A percentile compares a stretch with the other conserved stretches of the same genome.
Conservation (phyloP, 2,888 invertebrate species). For the Trachelus troglodyta region DNA sequence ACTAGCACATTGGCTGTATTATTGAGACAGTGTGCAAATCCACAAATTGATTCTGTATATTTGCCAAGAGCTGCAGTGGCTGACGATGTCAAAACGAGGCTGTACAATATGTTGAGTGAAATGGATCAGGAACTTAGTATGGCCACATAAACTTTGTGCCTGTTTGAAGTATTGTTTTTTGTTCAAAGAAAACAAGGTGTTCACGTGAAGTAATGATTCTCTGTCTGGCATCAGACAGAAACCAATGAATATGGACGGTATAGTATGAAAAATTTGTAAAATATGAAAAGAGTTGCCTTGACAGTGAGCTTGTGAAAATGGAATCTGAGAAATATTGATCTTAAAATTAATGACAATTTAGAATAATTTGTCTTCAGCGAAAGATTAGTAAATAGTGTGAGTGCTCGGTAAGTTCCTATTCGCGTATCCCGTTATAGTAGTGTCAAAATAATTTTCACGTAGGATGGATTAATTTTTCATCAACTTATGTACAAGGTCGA, state of each 20-base stretch:
- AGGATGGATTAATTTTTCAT: not conserved
- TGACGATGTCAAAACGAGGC: slow-evolving; percentile 67
- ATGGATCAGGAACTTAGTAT: slow-evolving; percentile 60
- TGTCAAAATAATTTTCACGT: not conserved
- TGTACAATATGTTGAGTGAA: slow-evolving; percentile 70
- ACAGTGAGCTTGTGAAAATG: not conserved
- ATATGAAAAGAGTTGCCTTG: not conserved
- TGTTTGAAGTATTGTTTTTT: not conserved
- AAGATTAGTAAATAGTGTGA: not conserved
- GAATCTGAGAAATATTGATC: not conserved
- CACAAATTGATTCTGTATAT: slow-evolving; percentile 64
- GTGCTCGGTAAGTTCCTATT: not conserved
- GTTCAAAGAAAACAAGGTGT: not conserved
- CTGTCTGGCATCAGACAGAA: not conserved
- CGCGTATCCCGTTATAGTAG: not conserved
- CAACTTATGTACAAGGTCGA: not conserved
- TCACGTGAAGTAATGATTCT: not conserved
- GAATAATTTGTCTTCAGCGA: not conserved
- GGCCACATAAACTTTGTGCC: slow-evolving; percentile 21
- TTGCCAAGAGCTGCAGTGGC: slow-evolving; percentile 67
- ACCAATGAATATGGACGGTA: not conserved
- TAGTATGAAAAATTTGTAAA: not conserved
- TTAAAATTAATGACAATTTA: not conserved
- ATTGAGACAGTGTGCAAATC: slow-evolving; percentile 72
- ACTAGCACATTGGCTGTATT: slow-evolving; percentile 71